phyloP scores from a whole-genome alignment of 2,797 vertebrate genomes.

The Anolis apletophallus region DNA sequence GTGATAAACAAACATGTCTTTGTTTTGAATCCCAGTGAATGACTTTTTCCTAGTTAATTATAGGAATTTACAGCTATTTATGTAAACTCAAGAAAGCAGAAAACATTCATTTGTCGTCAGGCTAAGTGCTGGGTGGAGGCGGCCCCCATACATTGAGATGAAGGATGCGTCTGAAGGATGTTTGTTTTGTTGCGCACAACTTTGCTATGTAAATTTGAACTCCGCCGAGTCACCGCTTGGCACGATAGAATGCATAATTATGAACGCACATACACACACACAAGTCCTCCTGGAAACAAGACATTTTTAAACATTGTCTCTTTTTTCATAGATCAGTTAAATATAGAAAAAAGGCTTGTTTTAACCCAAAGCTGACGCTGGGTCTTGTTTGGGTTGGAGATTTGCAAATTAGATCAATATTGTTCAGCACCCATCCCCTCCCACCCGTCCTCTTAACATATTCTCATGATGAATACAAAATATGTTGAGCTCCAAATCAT shows the following conservation, averaged over 20 bases:
- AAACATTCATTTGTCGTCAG: slow-evolving; percentile 83
- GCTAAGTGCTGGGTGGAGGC: slow-evolving; percentile 81
- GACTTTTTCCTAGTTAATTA: slow-evolving; percentile 83
- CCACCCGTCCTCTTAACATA: slow-evolving; percentile 19
- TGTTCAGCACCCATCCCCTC: slow-evolving; percentile 61
- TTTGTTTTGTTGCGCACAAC: slow-evolving; percentile 74
- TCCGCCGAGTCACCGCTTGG: slow-evolving; percentile 68
- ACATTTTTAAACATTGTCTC: slow-evolving; percentile 78
- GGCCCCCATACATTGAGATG: slow-evolving; percentile 66
- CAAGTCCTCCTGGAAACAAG: slow-evolving; percentile 66
- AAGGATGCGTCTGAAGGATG: slow-evolving; percentile 75
- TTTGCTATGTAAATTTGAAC: slow-evolving; percentile 78
- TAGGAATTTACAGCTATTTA: slow-evolving; percentile 85
- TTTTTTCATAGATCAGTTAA: slow-evolving; percentile 64
- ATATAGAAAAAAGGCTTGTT: slow-evolving; percentile 71
- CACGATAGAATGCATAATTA: slow-evolving; percentile 78
- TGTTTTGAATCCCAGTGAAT: slow-evolving; percentile 82
- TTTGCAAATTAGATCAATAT: slow-evolving; percentile 73
- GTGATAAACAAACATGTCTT: slow-evolving; percentile 82
- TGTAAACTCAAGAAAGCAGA: slow-evolving; percentile 80
- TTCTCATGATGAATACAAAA: slow-evolving; percentile 13
- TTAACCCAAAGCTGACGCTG: slow-evolving; percentile 63
- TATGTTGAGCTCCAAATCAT: slow-evolving; percentile 26
- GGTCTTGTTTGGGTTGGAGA: slow-evolving; percentile 76
- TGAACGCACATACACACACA: slow-evolving; percentile 59